phyloP scores from a whole-genome alignment of 2,888 invertebrate species.

The Nebria salina region DNA sequence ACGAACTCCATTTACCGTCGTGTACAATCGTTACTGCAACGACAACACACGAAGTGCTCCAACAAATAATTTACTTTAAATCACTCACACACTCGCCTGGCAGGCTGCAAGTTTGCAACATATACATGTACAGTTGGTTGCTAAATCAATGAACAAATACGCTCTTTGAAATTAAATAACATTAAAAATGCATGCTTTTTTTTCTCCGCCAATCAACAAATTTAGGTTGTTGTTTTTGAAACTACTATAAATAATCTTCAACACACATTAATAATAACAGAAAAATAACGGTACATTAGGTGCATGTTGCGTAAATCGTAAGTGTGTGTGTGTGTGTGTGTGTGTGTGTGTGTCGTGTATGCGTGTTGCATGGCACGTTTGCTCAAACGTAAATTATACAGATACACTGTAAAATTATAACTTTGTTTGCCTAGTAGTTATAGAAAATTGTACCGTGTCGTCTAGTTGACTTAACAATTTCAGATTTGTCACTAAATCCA shows the following conservation, averaged over 20 bases:
- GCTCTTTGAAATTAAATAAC: not conserved
- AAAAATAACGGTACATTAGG: slow-evolving; percentile 41
- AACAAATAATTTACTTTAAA: not conserved
- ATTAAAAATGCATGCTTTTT: not conserved
- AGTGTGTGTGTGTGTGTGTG: not conserved
- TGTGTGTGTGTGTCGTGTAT: slow-evolving; percentile 9
- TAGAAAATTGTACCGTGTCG: not conserved
- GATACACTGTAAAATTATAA: not conserved
- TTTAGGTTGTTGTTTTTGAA: not conserved
- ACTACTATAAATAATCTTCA: not conserved
- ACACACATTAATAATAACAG: slow-evolving; percentile 6
- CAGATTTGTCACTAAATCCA: not conserved
- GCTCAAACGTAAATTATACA: not conserved
- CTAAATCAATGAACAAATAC: not conserved
- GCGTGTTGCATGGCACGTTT: slow-evolving; percentile 34
- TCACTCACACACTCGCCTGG: not conserved
- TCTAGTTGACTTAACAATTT: not conserved
- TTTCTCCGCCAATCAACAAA: not conserved
- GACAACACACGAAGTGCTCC: slow-evolving; percentile 13
- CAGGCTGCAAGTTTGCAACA: not conserved
- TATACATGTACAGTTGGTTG: not conserved
- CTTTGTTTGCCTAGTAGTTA: not conserved
- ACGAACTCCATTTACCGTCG: slow-evolving; percentile 24
- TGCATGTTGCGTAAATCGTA: not conserved
- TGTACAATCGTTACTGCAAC: slow-evolving; percentile 10